Percentiles rank a stretch among this genome's conserved stretches.
phyloP scores from a whole-genome alignment of 2,113 vertebrate genomes.

The Mellivora capensis region DNA sequence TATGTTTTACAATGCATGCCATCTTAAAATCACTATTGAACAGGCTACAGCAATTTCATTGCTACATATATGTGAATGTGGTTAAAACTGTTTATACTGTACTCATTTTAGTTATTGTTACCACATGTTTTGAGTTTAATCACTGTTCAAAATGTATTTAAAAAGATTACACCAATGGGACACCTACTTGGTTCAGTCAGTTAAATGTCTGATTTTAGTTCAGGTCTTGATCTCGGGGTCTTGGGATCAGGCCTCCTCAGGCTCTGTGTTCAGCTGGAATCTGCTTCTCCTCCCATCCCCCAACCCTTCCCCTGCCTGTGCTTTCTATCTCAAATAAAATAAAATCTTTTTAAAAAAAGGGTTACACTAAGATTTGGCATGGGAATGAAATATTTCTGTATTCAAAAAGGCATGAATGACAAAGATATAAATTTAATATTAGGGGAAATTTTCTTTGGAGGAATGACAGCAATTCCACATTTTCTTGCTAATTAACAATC shows the following conservation, averaged over 20 bases:
- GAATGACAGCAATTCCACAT: background rate
- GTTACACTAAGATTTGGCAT: background rate
- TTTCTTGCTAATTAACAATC: background rate
- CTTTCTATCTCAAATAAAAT: background rate
- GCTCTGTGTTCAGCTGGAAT: background rate
- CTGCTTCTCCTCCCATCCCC: background rate
- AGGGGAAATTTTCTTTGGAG: background rate
- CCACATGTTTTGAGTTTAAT: constrained; percentile 7
- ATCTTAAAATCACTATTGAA: background rate
- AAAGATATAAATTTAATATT: background rate
- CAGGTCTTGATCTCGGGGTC: background rate
- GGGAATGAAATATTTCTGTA: background rate
- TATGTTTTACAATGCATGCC: background rate
- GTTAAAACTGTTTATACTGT: background rate
- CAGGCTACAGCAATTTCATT: background rate
- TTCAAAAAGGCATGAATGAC: background rate
- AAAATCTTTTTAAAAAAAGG: background rate
- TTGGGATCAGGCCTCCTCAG: background rate
- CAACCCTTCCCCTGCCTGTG: background rate
- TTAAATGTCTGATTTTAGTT: background rate
- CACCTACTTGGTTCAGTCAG: background rate
- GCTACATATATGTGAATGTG: background rate
- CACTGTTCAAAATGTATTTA: background rate
- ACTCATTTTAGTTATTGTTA: background rate
- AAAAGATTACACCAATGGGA: background rate